Conservation (phyloP, 2,888 invertebrate genomes). For the Linnaemya tessellans region DNA sequence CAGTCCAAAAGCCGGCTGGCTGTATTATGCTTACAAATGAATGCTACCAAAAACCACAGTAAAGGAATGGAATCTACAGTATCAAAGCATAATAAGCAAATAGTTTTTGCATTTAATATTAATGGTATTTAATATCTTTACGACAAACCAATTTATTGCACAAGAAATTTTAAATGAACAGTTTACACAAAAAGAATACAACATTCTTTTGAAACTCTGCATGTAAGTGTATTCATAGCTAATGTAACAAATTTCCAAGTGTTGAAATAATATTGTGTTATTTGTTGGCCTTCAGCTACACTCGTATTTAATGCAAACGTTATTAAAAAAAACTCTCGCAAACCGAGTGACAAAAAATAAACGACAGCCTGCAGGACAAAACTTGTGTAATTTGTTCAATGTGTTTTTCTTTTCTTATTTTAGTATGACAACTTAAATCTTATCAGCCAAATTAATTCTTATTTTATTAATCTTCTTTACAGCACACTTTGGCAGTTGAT, state of each 20-base stretch:
- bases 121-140: no score
- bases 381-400: conserved; percentile 64
- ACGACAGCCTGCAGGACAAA: background rate
- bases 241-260: conserved; percentile 63
- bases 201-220: conserved; percentile 21
- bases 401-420: conserved; percentile 23
- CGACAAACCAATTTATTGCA: background rate
- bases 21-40: background rate
- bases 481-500: conserved; percentile 13
- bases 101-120: background rate
- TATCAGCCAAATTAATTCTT: conserved; percentile 69
- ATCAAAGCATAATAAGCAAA: background rate
- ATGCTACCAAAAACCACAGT: background rate
- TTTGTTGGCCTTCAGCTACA: conserved; percentile 43
- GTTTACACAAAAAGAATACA: background rate
- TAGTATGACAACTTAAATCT: conserved; percentile 68
- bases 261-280: conserved; percentile 67
- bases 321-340: conserved; percentile 17
- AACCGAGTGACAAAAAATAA: background rate
- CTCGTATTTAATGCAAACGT: conserved; percentile 9
- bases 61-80: conserved; percentile 34
- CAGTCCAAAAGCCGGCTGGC: conserved; percentile 12
- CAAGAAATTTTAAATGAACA: background rate
- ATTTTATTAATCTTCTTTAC: conserved; percentile 68
- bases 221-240: conserved; percentile 48